Percentiles rank a stretch among this genome's conserved stretches.
phyloP scores from a whole-genome alignment of 2,888 invertebrate genomes.

The Synanthedon vespiformis region DNA sequence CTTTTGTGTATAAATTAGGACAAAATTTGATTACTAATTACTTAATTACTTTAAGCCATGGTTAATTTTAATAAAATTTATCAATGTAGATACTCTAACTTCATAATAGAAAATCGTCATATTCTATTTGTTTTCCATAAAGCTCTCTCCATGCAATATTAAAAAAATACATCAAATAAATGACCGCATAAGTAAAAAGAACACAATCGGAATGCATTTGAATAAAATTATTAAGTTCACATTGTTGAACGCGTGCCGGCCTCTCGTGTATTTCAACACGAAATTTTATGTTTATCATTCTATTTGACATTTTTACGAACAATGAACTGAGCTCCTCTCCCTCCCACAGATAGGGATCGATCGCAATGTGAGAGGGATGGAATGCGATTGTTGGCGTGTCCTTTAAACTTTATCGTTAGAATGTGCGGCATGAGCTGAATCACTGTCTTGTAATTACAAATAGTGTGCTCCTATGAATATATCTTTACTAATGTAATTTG shows the following conservation, averaged over 20 bases:
- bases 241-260: conserved; percentile 45
- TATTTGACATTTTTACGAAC: conserved; percentile 66
- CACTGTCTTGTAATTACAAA: conserved; percentile 45
- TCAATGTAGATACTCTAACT: too few relatives aligned
- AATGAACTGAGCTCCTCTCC: conserved; percentile 38
- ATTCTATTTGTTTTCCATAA: too few relatives aligned
- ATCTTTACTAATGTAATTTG: conserved; percentile 15
- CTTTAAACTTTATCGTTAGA: conserved; percentile 30
- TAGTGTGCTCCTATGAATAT: conserved; percentile 30
- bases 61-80: too few relatives aligned
- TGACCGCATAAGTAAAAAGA: conserved; percentile 10
- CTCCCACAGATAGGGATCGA: conserved; percentile 22
- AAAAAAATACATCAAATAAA: conserved; percentile 21
- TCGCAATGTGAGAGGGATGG: conserved; percentile 32
- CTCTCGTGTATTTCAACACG: conserved; percentile 50
- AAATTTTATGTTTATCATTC: conserved; percentile 67
- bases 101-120: too few relatives aligned
- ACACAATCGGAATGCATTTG: conserved; percentile 33
- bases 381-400: conserved; percentile 37
- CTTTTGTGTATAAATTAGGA: too few relatives aligned
- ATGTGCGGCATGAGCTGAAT: conserved; percentile 55
- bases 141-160: neutral
- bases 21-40: too few relatives aligned
- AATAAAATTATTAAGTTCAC: conserved; percentile 48
- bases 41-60: too few relatives aligned